Evolutionary conservation across 2,888 invertebrate genomes (phyloP), one percentile per base, ranked within the genome.

Genomic region (Torymus aiolomorphi): DNA sequence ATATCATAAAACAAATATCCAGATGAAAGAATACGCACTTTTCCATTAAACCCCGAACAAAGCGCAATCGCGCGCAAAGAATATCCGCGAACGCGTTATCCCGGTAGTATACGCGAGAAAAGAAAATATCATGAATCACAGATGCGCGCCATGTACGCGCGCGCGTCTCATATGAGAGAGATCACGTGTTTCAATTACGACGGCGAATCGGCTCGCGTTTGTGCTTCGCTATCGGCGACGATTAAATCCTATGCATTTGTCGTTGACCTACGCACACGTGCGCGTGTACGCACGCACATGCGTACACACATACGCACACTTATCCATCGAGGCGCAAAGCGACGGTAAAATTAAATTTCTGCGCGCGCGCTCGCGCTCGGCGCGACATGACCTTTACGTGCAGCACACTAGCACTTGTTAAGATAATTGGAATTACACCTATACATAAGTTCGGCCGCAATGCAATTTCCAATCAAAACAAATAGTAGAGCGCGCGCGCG

Each of bases 391-490:
- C 24, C 12, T 72, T 72, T 18, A 56, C 56, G 24, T 11, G 8
- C 31, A 24, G 24, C 54, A 52, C 63, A 31, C 31, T 31, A 31
- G 31, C 31, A 31, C 31, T 31, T 66, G 52, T 76, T 56, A 56
- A 56, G 62, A 76, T 76, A 61, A 75, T 75, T 75, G 59, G 31
- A 62, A 70, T 70, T 69, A 18, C 54, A 56, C 20, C 49, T 31
- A 65, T 65, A 65, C 8, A 14, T 56, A 56, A 62, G 31, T 52
- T 62, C 20, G 31, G 24, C 42, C 24, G 18, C 42, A 13, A 51
- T 74, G 63, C 65, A 65, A 74, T 65, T 65, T 74, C 65, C 56
- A 74, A 57, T 74, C 52, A 65, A 74, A 74, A 74, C 49, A 74
- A 14, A 73, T 56, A 49, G 12, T 14, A 18, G 1, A 16, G 16